Percentiles rank a stretch among this genome's conserved stretches.
Evolutionary conservation across 92 coral and sea anemone genomes (phyloP).

Genomic region (Bergia sp.): DNA sequence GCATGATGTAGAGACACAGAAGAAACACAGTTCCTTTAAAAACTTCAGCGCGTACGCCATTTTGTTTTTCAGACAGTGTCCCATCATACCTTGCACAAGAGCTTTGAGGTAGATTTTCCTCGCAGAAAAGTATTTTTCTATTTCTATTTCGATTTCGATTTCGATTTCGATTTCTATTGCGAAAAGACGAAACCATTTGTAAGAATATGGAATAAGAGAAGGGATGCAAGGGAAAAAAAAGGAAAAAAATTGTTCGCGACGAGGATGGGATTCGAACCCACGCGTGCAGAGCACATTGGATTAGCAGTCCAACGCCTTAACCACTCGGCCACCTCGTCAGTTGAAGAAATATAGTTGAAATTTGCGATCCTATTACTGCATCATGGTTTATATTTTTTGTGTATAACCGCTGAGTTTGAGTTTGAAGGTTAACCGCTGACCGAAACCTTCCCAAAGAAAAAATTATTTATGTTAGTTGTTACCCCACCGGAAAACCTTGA

Average conservation of each 20-base stretch:
- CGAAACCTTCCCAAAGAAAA: too few relatives aligned
- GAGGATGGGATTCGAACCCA: conserved; percentile 99
- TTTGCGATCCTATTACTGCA: background rate
- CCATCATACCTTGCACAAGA: background rate
- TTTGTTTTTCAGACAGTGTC: background rate
- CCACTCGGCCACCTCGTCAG: conserved; percentile 99
- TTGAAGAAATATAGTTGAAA: background rate
- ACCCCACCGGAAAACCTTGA: too few relatives aligned
- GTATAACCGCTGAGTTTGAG: too few relatives aligned
- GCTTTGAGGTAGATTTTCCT: too few relatives aligned
- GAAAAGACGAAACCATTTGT: background rate
- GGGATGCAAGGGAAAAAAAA: background rate
- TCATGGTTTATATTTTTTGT: too few relatives aligned
- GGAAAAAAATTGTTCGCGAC: conserved; percentile 53
- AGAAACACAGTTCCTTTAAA: too few relatives aligned
- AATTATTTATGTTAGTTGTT: too few relatives aligned
- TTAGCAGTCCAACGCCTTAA: conserved; percentile 99
- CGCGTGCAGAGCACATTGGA: conserved; percentile 99
- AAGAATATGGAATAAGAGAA: background rate
- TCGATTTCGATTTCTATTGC: too few relatives aligned
- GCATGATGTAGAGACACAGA: too few relatives aligned
- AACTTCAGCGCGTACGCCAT: background rate
- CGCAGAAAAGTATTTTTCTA: too few relatives aligned
- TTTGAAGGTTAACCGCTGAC: too few relatives aligned
- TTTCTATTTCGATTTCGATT: too few relatives aligned